phyloP scores from a whole-genome alignment of 1,140 invertebrate species.

The Linepithema humile region DNA sequence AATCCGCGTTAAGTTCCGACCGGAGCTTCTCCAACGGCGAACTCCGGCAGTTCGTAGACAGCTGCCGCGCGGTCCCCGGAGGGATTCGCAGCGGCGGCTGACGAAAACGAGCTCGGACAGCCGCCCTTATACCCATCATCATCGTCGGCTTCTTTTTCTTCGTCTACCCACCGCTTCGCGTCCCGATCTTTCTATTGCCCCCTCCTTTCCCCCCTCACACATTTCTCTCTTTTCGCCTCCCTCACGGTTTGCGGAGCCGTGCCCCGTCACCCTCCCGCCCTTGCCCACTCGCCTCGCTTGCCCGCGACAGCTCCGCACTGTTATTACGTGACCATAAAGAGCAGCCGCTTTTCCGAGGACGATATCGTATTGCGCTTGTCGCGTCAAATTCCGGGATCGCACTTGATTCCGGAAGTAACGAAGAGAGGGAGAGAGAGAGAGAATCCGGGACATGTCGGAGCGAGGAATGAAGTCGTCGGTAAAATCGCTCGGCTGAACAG shows the following conservation, averaged over 20 bases:
- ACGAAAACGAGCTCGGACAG: constrained; percentile 82
- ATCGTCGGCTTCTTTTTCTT: constrained; percentile 76
- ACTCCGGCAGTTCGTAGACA: constrained; percentile 79
- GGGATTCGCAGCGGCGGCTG: constrained; percentile 76
- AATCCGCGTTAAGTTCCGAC: constrained; percentile 76
- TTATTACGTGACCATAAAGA: constrained; percentile 73
- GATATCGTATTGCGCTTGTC: constrained; percentile 69
- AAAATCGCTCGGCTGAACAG: not conserved
- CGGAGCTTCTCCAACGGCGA: constrained; percentile 76
- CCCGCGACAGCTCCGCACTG: constrained; percentile 46
- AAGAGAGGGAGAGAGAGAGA: not conserved
- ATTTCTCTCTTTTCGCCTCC: constrained; percentile 15
- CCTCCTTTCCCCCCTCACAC: constrained; percentile 19
- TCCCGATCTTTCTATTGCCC: constrained; percentile 4
- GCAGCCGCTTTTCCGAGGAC: constrained; percentile 64
- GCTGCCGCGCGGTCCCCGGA: constrained; percentile 78
- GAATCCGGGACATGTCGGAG: constrained; percentile 25
- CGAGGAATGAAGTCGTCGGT: constrained; percentile 17
- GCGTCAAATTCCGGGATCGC: constrained; percentile 56
- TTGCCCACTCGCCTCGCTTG: not conserved
- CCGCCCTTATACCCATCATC: constrained; percentile 82
- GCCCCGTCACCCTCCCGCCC: not conserved
- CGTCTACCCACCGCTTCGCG: constrained; percentile 38
- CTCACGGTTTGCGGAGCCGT: constrained; percentile 17
- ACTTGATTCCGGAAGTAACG: constrained; percentile 43